Conservation (phyloP, 2,113 vertebrate species). For the Tricholaema leucomelas region DNA sequence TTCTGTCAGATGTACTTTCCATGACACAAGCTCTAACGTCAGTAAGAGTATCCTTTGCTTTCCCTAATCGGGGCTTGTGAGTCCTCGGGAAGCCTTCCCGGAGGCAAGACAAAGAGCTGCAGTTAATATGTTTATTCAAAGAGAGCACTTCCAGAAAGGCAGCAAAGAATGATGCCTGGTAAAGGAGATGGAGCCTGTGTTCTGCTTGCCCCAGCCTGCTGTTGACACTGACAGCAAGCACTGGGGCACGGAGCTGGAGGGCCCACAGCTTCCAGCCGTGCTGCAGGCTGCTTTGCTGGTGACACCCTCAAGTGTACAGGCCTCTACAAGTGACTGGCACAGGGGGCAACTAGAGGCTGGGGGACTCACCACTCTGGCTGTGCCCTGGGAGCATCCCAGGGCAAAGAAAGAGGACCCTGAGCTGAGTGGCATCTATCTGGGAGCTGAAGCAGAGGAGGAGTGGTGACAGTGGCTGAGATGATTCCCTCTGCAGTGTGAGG, state of each 20-base stretch:
- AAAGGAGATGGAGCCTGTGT: neutral
- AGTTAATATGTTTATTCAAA: neutral
- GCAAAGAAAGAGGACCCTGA: neutral
- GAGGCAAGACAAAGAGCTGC: neutral
- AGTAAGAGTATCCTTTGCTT: neutral
- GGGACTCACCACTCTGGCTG: accelerated
- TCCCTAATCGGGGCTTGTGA: neutral
- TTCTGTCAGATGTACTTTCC: neutral
- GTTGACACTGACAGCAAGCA: accelerated
- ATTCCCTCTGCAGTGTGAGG: neutral
- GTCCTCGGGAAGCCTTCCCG: neutral
- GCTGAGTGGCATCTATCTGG: neutral
- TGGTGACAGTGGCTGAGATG: neutral
- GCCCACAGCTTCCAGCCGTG: neutral
- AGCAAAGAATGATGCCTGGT: neutral
- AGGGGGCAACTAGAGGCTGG: neutral
- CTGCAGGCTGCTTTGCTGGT: neutral
- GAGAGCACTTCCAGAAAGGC: neutral
- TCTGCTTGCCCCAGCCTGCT: neutral
- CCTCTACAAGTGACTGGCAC: accelerated
- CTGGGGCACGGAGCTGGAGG: neutral
- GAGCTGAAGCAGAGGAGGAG: neutral
- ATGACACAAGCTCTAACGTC: neutral
- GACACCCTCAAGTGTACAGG: accelerated
- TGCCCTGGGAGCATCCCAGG: neutral